Evolutionary conservation across 2,113 vertebrate species (phyloP), one percentile per base, ranked within the genome.

Genomic region (Anarhynchus alexandrinus): DNA sequence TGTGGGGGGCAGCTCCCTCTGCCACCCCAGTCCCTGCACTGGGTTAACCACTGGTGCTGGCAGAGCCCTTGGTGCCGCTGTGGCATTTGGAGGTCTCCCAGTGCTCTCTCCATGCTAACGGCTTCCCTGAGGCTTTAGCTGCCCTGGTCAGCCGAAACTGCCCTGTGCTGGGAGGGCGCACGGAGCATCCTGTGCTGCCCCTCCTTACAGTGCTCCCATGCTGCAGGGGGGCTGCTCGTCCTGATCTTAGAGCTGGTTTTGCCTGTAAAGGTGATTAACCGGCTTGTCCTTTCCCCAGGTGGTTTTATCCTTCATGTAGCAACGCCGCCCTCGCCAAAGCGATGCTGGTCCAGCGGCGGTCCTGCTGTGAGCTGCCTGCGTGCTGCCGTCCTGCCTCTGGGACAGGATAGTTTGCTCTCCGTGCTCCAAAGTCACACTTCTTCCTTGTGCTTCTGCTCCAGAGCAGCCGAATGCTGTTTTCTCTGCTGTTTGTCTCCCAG

Each of bases 81-180:
- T 13, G 49, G 49, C 2, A 1, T 13, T 57, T 27, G 6, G 66
- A 17, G 43, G 27, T 16, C 4, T 23, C 45, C 5, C 9, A 11
- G 25, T 6, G 38, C n/a, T 43, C 30, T 6, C 16, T 25, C 9
- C 1, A 6, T 21, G 1, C 7, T 15, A 42, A 15, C 12, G 4
- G 40, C 42, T 13, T 51, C 43, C 38, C 2, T 0, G n/a, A 34
- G 40, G 65, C 21, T 62, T 30, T 4, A 38, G 29, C 27, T 6
- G 10, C 45, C 21, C 34, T 14, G 34, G 7, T 38, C 8, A 11
- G 22, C 36, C 5, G 0, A 7, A 20, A 2, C 2, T 6, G 25
- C 19, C 14, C 32, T 1, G 12, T 10, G 47, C 47, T 49, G 47
- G 47, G 47, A 49, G 47, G 21, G 21, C 22, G 47, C 47, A 5